Percentiles rank a stretch among this genome's conserved stretches.
Evolutionary conservation across 2,797 vertebrate species (phyloP).

Genomic region (Mormyrops boulengeri): DNA sequence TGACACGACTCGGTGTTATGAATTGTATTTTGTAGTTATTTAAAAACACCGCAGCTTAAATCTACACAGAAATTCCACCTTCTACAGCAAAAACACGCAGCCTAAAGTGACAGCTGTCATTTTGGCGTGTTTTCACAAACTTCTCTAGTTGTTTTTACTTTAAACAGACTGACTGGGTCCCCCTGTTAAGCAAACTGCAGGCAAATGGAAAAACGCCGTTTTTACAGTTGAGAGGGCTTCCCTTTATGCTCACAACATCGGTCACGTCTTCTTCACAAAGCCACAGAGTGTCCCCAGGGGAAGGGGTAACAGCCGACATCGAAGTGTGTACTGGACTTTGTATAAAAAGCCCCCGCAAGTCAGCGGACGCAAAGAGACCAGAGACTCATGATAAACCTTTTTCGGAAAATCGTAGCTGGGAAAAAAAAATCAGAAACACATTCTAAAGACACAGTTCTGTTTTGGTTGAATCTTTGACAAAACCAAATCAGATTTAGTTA

Average conservation of each 20-base stretch:
- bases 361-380: background rate
- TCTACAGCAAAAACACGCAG: background rate
- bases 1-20: background rate
- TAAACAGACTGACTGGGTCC: constrained; percentile 4
- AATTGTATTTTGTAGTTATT: background rate
- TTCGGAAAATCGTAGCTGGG: background rate
- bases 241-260: background rate
- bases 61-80: background rate
- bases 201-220: constrained; percentile 14
- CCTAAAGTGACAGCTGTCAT: background rate
- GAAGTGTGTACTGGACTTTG: background rate
- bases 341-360: background rate
- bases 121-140: constrained; percentile 14
- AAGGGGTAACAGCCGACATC: background rate
- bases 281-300: background rate
- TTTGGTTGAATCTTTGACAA: background rate
- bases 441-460: background rate
- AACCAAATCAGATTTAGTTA: background rate
- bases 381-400: background rate
- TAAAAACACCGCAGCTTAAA: background rate
- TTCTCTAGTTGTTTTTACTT: constrained; percentile 17
- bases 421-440: background rate
- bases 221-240: constrained; percentile 22
- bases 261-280: constrained; percentile 16
- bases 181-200: constrained; percentile 1